A percentile compares a stretch with the other conserved stretches of the same genome.
These are phyloP conservation scores for Dryobotodes eremita DNA, from an alignment of 2,888 invertebrate genomes.

Conservation along the genomic window DNA sequence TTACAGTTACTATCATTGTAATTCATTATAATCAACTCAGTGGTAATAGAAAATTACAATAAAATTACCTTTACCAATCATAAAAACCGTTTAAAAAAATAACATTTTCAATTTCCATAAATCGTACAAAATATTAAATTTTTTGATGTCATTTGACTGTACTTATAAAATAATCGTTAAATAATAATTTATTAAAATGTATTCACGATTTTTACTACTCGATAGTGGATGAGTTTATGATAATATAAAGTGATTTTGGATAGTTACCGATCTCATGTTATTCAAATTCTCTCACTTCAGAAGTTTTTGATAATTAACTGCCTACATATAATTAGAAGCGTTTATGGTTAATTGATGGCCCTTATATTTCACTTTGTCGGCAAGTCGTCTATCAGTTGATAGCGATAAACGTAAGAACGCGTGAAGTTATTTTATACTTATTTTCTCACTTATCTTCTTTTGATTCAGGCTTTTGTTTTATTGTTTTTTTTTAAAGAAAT, in stretches of 20 bases:
- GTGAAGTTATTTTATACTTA: slow-evolving; percentile 17
- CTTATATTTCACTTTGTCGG: slow-evolving; percentile 54
- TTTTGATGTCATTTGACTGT: slow-evolving; percentile 39
- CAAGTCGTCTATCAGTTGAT: slow-evolving; percentile 20
- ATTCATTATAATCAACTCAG: slow-evolving; percentile 23
- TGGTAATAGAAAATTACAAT: slow-evolving; percentile 49
- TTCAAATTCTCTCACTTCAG: slow-evolving; percentile 59
- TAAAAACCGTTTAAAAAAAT: too few species aligned
- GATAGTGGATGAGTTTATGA: slow-evolving; percentile 44
- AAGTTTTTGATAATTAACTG: slow-evolving; percentile 52
- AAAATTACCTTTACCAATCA: slow-evolving; percentile 20
- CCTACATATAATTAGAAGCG: slow-evolving; percentile 45
- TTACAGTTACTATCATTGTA: slow-evolving; percentile 31
- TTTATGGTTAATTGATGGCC: slow-evolving; percentile 58
- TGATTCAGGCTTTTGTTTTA: neutral
- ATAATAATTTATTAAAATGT: slow-evolving; percentile 64
- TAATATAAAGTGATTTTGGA: slow-evolving; percentile 55
- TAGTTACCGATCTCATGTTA: slow-evolving; percentile 57
- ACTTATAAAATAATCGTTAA: slow-evolving; percentile 51
- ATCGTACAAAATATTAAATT: slow-evolving; percentile 37
- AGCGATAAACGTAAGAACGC: slow-evolving; percentile 10
- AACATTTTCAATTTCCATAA: slow-evolving; percentile 55
- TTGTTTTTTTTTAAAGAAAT: neutral
- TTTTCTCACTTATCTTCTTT: neutral
- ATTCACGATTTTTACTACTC: slow-evolving; percentile 62